phyloP scores from a whole-genome alignment of 2,888 invertebrate species.

The Lycophotia porphyrea region DNA sequence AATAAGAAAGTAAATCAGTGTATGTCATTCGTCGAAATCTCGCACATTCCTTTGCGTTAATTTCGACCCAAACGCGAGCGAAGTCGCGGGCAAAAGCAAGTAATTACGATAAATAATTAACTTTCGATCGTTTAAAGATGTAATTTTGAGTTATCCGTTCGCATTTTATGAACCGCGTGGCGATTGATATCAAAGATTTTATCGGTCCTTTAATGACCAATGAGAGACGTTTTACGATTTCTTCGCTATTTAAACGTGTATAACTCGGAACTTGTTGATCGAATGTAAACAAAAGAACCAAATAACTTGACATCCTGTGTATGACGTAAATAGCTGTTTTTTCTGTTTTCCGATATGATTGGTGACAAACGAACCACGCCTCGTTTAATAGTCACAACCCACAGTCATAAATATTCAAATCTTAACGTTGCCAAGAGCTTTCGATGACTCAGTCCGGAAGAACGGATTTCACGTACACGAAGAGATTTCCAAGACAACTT shows the following conservation, averaged over 20 bases:
- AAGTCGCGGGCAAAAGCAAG: neutral
- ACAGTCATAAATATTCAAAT: constrained; percentile 5
- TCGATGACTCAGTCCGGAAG: constrained; percentile 58
- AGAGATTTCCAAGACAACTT: constrained; percentile 53
- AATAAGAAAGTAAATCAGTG: neutral
- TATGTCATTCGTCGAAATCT: neutral
- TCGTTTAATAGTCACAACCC: neutral
- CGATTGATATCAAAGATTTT: neutral
- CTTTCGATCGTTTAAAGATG: neutral
- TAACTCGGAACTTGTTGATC: neutral
- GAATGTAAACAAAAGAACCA: neutral
- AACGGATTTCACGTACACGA: constrained; percentile 36
- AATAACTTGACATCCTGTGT: neutral
- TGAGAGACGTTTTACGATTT: neutral
- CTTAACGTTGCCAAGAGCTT: constrained; percentile 3
- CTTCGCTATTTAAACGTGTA: neutral
- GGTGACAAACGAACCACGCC: constrained; percentile 9
- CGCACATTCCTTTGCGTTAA: neutral
- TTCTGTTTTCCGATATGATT: constrained; percentile 5
- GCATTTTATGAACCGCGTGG: neutral
- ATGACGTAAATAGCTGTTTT: neutral
- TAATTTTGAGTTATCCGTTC: neutral
- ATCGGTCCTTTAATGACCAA: neutral
- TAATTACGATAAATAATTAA: neutral
- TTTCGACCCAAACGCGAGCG: neutral